Conservation (phyloP, 2,888 invertebrate species). For the Agriotes lineatus region DNA sequence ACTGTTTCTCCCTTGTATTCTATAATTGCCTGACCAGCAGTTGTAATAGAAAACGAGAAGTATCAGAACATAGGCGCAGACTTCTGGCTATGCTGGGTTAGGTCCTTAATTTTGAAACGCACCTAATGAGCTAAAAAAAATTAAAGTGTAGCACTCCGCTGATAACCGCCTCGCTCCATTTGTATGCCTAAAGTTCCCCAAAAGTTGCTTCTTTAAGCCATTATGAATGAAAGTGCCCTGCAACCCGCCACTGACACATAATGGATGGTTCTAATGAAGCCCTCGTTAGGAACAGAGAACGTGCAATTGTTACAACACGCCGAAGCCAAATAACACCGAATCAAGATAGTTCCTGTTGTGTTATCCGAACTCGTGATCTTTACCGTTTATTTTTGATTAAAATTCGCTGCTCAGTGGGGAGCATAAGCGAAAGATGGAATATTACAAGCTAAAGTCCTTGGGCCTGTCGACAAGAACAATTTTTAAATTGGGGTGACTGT, state of each 20-base stretch:
- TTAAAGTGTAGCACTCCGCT: no score
- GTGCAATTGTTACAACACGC: conserved; percentile 57
- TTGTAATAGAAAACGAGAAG: conserved; percentile 14
- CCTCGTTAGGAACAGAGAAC: conserved; percentile 55
- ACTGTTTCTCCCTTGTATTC: conserved; percentile 9
- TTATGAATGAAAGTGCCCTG: not conserved
- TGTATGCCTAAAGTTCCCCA: no score
- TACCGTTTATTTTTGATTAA: conserved; percentile 15
- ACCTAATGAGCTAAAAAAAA: no score
- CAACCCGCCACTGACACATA: conserved; percentile 51
- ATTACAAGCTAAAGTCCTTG: not conserved
- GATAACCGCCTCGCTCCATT: no score
- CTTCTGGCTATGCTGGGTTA: no score
- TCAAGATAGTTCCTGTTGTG: conserved; percentile 26
- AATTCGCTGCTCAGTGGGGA: not conserved
- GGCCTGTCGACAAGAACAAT: not conserved
- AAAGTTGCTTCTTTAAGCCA: not conserved
- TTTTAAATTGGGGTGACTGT: not conserved
- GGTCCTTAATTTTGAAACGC: not conserved
- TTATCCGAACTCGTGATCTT: conserved; percentile 5
- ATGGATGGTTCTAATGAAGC: conserved; percentile 57
- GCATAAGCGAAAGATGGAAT: not conserved
- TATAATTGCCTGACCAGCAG: conserved; percentile 3
- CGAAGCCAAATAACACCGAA: conserved; percentile 49
- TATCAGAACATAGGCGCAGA: not conserved